Conservation (phyloP, 2,888 invertebrate species). For the Diploptera punctata region DNA sequence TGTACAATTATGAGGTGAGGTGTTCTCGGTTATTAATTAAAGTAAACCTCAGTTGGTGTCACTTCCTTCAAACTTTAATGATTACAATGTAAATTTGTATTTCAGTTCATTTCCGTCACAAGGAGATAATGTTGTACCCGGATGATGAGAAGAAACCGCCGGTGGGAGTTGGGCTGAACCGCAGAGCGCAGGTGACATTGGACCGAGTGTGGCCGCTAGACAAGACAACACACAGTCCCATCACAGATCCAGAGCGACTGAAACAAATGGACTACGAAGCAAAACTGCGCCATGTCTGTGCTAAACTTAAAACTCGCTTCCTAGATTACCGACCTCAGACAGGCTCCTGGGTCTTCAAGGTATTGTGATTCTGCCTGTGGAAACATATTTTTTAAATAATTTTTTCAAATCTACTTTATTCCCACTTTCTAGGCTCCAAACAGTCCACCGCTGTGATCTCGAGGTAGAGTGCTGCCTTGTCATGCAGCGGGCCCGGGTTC, state of each 20-base stretch:
- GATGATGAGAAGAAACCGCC: slow-evolving; percentile 88
- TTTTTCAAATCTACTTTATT: too few relatives aligned
- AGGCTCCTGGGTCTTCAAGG: slow-evolving; percentile 97
- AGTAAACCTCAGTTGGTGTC: too few relatives aligned
- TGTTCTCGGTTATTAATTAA: background rate
- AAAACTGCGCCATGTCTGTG: slow-evolving; percentile 82
- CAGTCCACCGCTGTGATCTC: too few relatives aligned
- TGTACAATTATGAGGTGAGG: too few relatives aligned
- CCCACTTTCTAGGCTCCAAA: too few relatives aligned
- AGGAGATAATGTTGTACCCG: slow-evolving; percentile 95
- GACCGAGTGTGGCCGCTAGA: slow-evolving; percentile 95
- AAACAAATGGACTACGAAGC: slow-evolving; percentile 84
- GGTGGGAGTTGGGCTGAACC: slow-evolving; percentile 86
- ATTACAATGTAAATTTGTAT: slow-evolving; percentile 41
- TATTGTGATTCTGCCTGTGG: too few relatives aligned
- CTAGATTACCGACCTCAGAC: slow-evolving; percentile 94
- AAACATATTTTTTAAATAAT: too few relatives aligned
- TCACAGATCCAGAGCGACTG: slow-evolving; percentile 81
- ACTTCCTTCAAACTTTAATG: too few relatives aligned
- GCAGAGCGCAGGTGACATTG: slow-evolving; percentile 88
- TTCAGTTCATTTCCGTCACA: slow-evolving; percentile 88
- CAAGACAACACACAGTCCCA: slow-evolving; percentile 77
- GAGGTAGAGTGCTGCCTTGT: too few relatives aligned
- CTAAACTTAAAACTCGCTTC: slow-evolving; percentile 88
- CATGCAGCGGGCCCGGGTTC: too few relatives aligned